Evolutionary conservation across 2,797 vertebrate genomes (phyloP).

Genomic region (Rousettus madagascariensis): DNA sequence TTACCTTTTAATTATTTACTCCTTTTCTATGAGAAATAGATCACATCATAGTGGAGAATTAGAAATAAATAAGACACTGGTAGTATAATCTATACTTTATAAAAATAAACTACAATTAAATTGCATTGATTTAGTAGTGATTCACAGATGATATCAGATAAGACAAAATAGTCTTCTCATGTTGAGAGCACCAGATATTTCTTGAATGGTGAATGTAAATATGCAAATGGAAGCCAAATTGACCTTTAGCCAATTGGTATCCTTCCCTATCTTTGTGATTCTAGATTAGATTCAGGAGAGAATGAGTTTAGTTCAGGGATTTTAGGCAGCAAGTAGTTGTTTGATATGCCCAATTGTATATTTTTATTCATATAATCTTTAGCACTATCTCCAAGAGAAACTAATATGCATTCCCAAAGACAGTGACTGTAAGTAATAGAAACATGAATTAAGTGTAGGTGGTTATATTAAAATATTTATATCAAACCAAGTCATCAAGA

Average conservation of each 20-base stretch:
- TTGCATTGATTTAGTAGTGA: background rate
- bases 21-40: background rate
- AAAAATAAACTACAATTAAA: background rate
- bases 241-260: background rate
- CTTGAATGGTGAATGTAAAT: background rate
- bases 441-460: background rate
- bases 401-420: background rate
- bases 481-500: background rate
- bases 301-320: background rate
- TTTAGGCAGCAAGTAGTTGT: background rate
- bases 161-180: background rate
- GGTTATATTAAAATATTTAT: background rate
- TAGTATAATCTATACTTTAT: background rate
- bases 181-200: background rate
- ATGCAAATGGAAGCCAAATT: background rate
- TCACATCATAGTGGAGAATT: background rate
- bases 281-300: background rate
- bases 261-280: background rate
- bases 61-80: background rate
- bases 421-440: background rate
- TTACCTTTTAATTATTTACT: background rate
- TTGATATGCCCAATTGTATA: background rate
- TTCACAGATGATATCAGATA: background rate
- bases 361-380: constrained; percentile 22
- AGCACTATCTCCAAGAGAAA: background rate